Evolutionary conservation across 1,140 invertebrate genomes (phyloP), one percentile per base, ranked within the genome.

Genomic region (Drosophila pectinifera): DNA sequence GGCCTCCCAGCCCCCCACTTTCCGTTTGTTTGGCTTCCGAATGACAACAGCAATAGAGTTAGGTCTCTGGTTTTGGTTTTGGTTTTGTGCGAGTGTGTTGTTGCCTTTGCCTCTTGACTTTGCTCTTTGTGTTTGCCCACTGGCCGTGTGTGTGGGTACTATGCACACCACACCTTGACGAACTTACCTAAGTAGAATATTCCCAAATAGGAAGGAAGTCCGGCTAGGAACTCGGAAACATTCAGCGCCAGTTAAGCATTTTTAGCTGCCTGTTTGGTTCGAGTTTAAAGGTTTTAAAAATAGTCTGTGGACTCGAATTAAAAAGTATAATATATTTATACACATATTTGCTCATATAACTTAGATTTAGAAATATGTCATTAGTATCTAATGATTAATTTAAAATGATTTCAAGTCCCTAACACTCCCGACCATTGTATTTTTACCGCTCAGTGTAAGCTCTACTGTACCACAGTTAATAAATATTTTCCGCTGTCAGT

Each of bases 21-120:
- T 41, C 31, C 73, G 73, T 80, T 84, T 80, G 73, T 74, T 85
- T 86, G 82, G 69, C 82, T 81, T 86, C 80, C 67, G 80, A 75
- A 53, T 38, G 53, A 72, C 75, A 78, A 49, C 48, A 38, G 14
- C 28, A 16, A 6, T 26, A 20, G 24, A 70, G 65, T 63, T 56
- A 6, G 38, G 20, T 53, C 53, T 63, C 73, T 53, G 26, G 39
- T 46, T 73, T 61, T 45, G 26, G 39, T 46, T 73, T 61, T 45
- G 59, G n/a, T 73, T 67, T 79, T 64, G 45, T 59, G 18, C 49
- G 49, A 51, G 49, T 31, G n/a, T 51, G 49, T 70, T 73, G 76
- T 78, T 85, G 81, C 69, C 59, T 74, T 74, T 78, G 72, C 62
- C 58, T 69, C 69, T 73, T 73, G 55, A 31, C 55, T 83, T 70